These are phyloP conservation scores for Drosophila lacertosa DNA, from an alignment of 1,140 invertebrate species.

Conservation along the genomic window DNA sequence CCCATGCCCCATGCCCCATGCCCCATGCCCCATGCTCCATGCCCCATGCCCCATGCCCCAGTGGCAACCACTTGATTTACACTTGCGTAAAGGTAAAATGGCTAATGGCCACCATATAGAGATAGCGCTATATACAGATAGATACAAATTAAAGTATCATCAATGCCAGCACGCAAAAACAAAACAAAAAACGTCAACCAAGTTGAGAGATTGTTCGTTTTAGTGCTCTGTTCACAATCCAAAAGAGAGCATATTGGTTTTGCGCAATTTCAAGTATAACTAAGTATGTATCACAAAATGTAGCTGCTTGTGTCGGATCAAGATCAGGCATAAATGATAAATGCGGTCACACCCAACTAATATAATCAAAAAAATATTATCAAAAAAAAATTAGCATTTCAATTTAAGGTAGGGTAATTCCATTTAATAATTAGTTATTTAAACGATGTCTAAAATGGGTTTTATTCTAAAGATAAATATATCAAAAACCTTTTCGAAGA, in stretches of 20 bases:
- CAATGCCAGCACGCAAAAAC: slow-evolving; percentile 24
- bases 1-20: background rate
- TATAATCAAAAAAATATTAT: no score
- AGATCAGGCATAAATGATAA: no score
- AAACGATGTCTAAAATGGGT: no score
- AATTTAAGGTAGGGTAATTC: no score
- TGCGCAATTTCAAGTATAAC: background rate
- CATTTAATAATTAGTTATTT: no score
- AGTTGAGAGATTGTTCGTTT: slow-evolving; percentile 19
- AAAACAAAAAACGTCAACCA: slow-evolving; percentile 10
- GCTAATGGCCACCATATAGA: slow-evolving; percentile 33
- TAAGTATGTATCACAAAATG: no score
- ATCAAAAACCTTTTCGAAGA: no score
- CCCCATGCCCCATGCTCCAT: background rate
- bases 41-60: background rate
- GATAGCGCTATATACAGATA: background rate
- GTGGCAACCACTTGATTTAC: background rate
- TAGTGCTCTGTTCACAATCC: background rate
- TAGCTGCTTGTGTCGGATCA: no score
- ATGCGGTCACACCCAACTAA: no score
- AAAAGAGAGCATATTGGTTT: background rate
- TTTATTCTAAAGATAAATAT: no score
- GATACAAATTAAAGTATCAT: slow-evolving; percentile 49
- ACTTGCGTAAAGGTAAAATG: slow-evolving; percentile 2
- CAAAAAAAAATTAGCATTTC: no score